Evolutionary conservation across 2,797 vertebrate genomes (phyloP).

Genomic region (Darevskia mixta): DNA sequence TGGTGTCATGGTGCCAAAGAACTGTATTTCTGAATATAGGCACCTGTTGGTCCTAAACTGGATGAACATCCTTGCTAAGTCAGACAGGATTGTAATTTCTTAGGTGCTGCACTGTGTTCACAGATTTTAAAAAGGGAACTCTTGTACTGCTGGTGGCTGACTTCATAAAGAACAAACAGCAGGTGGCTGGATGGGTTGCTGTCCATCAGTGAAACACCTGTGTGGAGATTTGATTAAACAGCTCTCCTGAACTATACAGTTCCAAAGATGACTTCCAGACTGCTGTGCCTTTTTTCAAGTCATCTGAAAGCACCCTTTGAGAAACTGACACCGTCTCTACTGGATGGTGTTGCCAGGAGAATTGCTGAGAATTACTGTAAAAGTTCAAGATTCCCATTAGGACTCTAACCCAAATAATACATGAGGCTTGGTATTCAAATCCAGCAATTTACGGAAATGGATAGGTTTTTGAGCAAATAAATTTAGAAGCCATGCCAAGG

Average conservation of each 20-base stretch:
- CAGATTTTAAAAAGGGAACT: not conserved
- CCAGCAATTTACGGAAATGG: not conserved
- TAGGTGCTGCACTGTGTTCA: not conserved
- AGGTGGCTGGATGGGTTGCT: not conserved
- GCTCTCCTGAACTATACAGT: not conserved
- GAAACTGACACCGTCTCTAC: not conserved
- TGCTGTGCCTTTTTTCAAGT: not conserved
- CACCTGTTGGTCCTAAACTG: not conserved
- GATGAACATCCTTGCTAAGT: not conserved
- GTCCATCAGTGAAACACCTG: not conserved
- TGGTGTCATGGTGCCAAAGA: not conserved
- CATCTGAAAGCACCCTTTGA: not conserved
- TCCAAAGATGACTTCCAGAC: not conserved
- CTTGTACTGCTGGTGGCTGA: not conserved
- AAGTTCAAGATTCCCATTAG: not conserved
- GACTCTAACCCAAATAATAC: slow-evolving; percentile 1
- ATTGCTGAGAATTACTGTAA: slow-evolving; percentile 14
- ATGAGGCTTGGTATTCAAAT: not conserved
- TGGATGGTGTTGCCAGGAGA: not conserved
- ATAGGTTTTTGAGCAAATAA: not conserved
- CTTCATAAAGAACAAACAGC: slow-evolving; percentile 19
- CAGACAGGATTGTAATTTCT: not conserved
- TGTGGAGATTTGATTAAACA: not conserved
- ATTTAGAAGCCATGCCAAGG: slow-evolving; percentile 1
- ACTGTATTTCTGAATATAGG: not conserved